These are phyloP conservation scores for Nicator chloris DNA, from an alignment of 2,113 vertebrate species.

Conservation along the genomic window DNA sequence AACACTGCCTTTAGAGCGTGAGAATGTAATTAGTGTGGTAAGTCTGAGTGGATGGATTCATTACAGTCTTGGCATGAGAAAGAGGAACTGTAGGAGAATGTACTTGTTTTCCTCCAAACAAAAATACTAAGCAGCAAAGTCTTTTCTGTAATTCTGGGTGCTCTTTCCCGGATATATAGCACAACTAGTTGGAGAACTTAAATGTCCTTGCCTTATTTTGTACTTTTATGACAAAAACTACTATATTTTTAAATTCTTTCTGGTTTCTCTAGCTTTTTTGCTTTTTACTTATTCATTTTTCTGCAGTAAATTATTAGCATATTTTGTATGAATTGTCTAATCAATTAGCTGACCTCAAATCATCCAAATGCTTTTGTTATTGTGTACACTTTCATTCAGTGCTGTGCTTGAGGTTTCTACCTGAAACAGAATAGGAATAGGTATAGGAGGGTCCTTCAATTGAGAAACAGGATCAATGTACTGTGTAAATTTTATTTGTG, in stretches of 20 bases:
- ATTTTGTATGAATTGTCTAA: background rate
- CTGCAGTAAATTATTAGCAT: background rate
- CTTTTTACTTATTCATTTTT: background rate
- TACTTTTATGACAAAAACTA: background rate
- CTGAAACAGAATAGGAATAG: background rate
- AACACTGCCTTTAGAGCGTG: background rate
- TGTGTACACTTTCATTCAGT: background rate
- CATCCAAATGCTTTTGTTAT: background rate
- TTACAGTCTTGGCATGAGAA: background rate
- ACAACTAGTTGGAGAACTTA: background rate
- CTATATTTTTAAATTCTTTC: background rate
- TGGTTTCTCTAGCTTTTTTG: background rate
- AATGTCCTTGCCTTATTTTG: background rate
- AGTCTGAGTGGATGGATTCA: background rate
- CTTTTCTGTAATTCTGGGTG: background rate
- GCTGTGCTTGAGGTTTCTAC: background rate
- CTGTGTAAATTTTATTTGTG: background rate
- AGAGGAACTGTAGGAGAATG: background rate
- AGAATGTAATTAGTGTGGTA: constrained; percentile 20
- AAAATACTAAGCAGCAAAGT: background rate
- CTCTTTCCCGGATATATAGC: background rate
- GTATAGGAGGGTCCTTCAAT: background rate
- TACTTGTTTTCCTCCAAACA: background rate
- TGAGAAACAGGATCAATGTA: background rate
- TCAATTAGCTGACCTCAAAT: background rate